A percentile compares a stretch with the other conserved stretches of the same genome.
Evolutionary conservation across 2,888 invertebrate genomes (phyloP).

Genomic region (Cheilosia soror): DNA sequence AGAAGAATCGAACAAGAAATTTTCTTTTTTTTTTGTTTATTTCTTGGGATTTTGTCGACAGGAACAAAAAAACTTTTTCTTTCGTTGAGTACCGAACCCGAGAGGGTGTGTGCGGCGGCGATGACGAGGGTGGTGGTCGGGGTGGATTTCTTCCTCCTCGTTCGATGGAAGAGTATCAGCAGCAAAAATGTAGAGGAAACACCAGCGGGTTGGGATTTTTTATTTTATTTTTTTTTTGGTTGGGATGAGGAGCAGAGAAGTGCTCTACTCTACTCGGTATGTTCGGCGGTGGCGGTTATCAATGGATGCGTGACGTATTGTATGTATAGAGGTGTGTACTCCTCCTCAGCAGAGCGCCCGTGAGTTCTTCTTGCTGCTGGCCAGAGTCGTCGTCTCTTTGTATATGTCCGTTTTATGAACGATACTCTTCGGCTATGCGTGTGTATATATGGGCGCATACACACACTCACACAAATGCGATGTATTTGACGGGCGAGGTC

Average conservation of each 20-base stretch:
- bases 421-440: slow-evolving; percentile 34
- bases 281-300: slow-evolving; percentile 74
- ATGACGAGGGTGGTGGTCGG: slow-evolving; percentile 39
- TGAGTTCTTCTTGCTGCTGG: slow-evolving; percentile 43
- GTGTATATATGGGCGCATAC: slow-evolving; percentile 61
- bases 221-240: slow-evolving; percentile 31
- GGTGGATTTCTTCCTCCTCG: slow-evolving; percentile 59
- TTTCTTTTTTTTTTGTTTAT: slow-evolving; percentile 68
- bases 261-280: slow-evolving; percentile 31
- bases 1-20: slow-evolving; percentile 52
- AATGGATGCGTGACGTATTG: slow-evolving; percentile 77
- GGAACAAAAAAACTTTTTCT: slow-evolving; percentile 45
- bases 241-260: slow-evolving; percentile 56
- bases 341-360: slow-evolving; percentile 72
- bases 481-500: slow-evolving; percentile 83
- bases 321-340: slow-evolving; percentile 77
- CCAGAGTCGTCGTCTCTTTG: slow-evolving; percentile 30
- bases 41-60: slow-evolving; percentile 64
- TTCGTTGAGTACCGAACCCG: slow-evolving; percentile 69
- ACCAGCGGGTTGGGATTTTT: slow-evolving; percentile 42
- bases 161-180: slow-evolving; percentile 56
- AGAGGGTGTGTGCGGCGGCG: slow-evolving; percentile 64
- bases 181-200: slow-evolving; percentile 57
- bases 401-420: slow-evolving; percentile 19
- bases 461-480: slow-evolving; percentile 68